Percentiles rank a stretch among this genome's conserved stretches.
Evolutionary conservation across 2,797 vertebrate genomes (phyloP).

Genomic region (Champsocephalus gunnari): DNA sequence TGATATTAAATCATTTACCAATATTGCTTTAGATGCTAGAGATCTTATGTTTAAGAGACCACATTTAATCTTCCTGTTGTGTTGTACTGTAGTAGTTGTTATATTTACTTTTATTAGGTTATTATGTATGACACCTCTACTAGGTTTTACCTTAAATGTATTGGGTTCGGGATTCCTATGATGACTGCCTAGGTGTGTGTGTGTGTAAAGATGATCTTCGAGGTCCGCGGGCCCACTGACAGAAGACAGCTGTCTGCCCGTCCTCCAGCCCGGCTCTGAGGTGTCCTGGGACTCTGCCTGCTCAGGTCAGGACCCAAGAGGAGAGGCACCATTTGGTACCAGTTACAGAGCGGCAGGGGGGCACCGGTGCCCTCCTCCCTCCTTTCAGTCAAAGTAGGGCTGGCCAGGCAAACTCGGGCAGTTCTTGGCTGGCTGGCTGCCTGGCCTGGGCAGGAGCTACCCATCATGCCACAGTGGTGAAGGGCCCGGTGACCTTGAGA

Average conservation of each 20-base stretch:
- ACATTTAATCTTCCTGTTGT: too few relatives aligned
- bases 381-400: constrained; percentile 66
- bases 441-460: constrained; percentile 60
- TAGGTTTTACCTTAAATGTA: too few relatives aligned
- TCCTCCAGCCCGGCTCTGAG: constrained; percentile 78
- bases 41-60: too few relatives aligned
- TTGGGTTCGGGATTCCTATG: too few relatives aligned
- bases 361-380: constrained; percentile 35
- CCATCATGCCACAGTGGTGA: constrained; percentile 79
- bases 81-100: too few relatives aligned
- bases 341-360: constrained; percentile 83
- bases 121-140: too few relatives aligned
- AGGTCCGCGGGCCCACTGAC: constrained; percentile 72
- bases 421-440: constrained; percentile 54
- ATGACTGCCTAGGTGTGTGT: neutral
- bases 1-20: too few relatives aligned
- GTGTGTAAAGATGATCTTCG: constrained; percentile 53
- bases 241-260: constrained; percentile 85
- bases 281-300: constrained; percentile 79
- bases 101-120: too few relatives aligned
- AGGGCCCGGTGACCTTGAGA: constrained; percentile 83
- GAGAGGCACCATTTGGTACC: constrained; percentile 85
- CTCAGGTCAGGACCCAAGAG: constrained; percentile 82
- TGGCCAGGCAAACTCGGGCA: constrained; percentile 45
- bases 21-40: too few relatives aligned